Evolutionary conservation across 1,140 invertebrate species (phyloP).

Genomic region (Drosophila miranda): DNA sequence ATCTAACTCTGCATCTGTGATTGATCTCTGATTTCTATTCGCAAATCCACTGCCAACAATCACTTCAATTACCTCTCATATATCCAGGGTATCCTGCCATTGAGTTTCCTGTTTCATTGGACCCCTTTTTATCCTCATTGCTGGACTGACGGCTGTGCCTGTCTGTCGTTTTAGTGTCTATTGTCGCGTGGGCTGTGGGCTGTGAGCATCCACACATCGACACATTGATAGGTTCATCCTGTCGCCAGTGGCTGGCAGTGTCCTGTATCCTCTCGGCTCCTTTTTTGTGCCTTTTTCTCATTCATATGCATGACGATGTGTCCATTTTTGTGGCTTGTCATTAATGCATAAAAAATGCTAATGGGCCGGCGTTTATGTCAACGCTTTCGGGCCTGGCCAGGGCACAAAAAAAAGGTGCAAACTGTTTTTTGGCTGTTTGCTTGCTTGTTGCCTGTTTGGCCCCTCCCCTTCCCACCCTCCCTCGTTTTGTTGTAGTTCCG

Average conservation of each 20-base stretch:
- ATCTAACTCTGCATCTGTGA: too few relatives aligned
- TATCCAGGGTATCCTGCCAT: conserved; percentile 16
- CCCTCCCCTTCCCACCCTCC: too few relatives aligned
- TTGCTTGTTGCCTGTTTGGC: too few relatives aligned
- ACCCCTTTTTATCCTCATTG: conserved; percentile 19
- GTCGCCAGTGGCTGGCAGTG: conserved; percentile 7
- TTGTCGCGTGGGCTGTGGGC: conserved; percentile 43
- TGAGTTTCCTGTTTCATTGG: conserved; percentile 20
- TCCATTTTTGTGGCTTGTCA: conserved; percentile 79
- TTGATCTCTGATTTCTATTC: too few relatives aligned
- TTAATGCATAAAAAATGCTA: conserved; percentile 80
- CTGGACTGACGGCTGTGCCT: conserved; percentile 31
- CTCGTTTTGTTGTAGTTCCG: conserved; percentile 8
- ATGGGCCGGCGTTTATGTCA: conserved; percentile 75
- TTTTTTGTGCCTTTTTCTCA: conserved; percentile 34
- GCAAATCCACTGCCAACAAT: background rate
- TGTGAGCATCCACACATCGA: conserved; percentile 7
- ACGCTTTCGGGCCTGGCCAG: conserved; percentile 45
- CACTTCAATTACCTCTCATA: conserved; percentile 15
- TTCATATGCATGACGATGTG: conserved; percentile 80
- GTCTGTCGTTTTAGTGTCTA: conserved; percentile 63
- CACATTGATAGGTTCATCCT: conserved; percentile 15
- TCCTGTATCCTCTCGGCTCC: conserved; percentile 5
- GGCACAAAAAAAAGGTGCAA: conserved; percentile 66
- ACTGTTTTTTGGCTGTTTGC: conserved; percentile 50